These are phyloP conservation scores for Capreolus pygargus DNA, from an alignment of 2,113 vertebrate species.

Conservation along the genomic window DNA sequence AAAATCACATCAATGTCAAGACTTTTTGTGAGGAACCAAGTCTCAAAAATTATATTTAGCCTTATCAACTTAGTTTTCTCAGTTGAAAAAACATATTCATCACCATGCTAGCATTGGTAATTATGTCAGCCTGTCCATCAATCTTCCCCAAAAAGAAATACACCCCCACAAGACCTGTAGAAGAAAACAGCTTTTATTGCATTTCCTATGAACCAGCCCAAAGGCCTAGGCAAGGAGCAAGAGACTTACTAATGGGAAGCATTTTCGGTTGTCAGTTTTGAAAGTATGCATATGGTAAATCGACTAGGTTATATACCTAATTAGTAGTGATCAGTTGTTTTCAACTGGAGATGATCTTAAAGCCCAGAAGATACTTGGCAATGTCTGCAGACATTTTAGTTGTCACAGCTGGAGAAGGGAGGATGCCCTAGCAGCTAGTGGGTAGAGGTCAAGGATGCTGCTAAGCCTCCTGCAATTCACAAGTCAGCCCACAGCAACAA, in stretches of 20 bases:
- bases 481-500: accelerated
- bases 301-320: neutral
- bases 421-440: neutral
- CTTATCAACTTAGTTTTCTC: neutral
- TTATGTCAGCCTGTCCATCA: neutral
- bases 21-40: neutral
- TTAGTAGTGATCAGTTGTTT: neutral
- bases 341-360: neutral
- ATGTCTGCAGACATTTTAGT: neutral
- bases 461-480: neutral
- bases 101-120: neutral
- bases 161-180: neutral
- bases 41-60: neutral
- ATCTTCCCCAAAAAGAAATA: neutral
- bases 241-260: neutral
- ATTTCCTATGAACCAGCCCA: neutral
- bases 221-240: neutral
- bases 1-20: neutral
- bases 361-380: neutral
- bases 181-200: neutral
- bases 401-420: neutral
- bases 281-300: neutral
- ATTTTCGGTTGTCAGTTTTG: neutral
- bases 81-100: neutral
- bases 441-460: neutral